Conservation (phyloP, 2,113 vertebrate species). For the Pionites leucogaster region DNA sequence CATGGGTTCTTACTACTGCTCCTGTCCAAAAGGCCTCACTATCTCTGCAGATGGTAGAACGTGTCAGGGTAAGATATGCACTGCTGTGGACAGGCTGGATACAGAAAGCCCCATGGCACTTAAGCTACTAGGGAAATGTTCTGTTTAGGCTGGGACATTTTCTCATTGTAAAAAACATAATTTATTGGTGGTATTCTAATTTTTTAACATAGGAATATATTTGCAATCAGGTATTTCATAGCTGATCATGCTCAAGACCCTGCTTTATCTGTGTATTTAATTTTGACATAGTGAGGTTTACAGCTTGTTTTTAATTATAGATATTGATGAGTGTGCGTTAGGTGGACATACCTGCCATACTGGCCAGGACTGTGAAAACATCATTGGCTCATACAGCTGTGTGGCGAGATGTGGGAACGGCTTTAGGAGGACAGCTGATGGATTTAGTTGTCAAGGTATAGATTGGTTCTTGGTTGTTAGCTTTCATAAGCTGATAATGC, state of each 20-base stretch:
- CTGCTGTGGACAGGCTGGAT: neutral
- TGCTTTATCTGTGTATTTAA: neutral
- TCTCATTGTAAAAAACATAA: neutral
- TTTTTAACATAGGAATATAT: neutral
- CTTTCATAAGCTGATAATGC: neutral
- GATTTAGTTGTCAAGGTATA: slow-evolving; percentile 88
- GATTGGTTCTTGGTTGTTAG: neutral
- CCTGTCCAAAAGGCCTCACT: slow-evolving; percentile 88
- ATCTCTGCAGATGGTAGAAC: slow-evolving; percentile 91
- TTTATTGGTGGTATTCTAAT: neutral
- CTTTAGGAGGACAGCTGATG: slow-evolving; percentile 85
- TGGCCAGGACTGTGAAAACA: slow-evolving; percentile 91
- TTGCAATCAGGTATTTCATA: neutral
- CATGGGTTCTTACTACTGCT: slow-evolving; percentile 92
- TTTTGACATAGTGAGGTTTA: neutral
- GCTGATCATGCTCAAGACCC: rapidly evolving
- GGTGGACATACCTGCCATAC: slow-evolving; percentile 79
- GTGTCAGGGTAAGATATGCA: slow-evolving; percentile 83
- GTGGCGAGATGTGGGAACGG: slow-evolving; percentile 84
- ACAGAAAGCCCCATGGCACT: neutral
- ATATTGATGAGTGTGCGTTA: slow-evolving; percentile 90
- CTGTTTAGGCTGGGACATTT: rapidly evolving
- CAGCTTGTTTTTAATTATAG: slow-evolving; percentile 63
- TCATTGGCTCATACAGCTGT: slow-evolving; percentile 89
- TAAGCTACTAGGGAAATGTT: neutral